Conservation (phyloP, 2,113 vertebrate species). For the Microtus richardsoni region DNA sequence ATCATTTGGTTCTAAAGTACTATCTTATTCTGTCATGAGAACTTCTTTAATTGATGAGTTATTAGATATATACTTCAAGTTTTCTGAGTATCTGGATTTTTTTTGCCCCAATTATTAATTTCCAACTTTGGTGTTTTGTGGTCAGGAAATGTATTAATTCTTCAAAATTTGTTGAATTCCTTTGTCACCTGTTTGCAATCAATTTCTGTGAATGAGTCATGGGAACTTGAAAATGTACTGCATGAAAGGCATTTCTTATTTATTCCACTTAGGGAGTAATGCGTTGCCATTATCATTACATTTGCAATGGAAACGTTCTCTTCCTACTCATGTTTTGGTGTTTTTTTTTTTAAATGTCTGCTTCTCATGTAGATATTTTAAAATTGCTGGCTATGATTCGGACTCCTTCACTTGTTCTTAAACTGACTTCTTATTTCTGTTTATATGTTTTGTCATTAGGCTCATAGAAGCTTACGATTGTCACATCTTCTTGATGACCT, state of each 20-base stretch:
- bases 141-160: not conserved
- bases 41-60: not conserved
- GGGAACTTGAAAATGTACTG: not conserved
- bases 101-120: not conserved
- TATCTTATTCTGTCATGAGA: not conserved
- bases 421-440: not conserved
- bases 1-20: not conserved
- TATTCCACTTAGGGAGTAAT: not conserved
- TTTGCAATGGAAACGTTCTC: constrained; percentile 30
- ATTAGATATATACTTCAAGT: not conserved
- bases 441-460: not conserved
- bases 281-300: not conserved
- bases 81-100: not conserved
- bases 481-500: not conserved
- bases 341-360: not conserved
- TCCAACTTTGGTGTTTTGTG: constrained; percentile 16
- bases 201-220: constrained; percentile 9
- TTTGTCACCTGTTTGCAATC: not conserved
- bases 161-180: constrained; percentile 5
- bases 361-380: constrained; percentile 11
- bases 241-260: not conserved
- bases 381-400: constrained; percentile 1
- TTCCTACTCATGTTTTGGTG: not conserved
- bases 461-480: constrained; percentile 6
- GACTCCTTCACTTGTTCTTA: constrained; percentile 11